phyloP scores from a whole-genome alignment of 2,797 vertebrate species.

The Liasis olivaceus region DNA sequence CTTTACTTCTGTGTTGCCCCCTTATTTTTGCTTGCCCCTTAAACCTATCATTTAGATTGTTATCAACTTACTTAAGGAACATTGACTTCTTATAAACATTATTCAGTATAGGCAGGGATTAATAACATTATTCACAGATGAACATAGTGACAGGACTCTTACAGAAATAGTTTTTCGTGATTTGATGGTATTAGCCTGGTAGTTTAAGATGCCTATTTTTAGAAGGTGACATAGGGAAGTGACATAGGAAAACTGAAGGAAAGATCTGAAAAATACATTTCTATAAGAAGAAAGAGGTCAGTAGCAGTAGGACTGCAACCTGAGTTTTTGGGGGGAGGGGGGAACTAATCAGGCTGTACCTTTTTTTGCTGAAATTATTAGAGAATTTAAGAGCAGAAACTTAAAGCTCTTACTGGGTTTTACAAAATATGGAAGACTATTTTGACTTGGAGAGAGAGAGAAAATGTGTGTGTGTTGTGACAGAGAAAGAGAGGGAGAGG shows the following conservation, averaged over 20 bases:
- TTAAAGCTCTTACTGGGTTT: background rate
- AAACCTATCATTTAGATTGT: background rate
- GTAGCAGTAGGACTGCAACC: background rate
- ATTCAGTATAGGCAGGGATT: background rate
- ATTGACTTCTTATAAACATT: background rate
- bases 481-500: background rate
- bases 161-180: background rate
- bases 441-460: background rate
- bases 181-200: background rate
- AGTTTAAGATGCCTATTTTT: conserved; percentile 1
- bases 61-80: background rate
- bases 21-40: background rate
- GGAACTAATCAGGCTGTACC: background rate
- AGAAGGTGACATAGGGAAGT: background rate
- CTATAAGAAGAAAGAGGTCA: background rate
- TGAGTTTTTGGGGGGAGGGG: background rate
- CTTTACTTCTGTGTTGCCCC: background rate
- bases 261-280: background rate
- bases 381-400: background rate
- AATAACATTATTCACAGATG: background rate
- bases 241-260: background rate
- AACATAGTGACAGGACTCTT: background rate
- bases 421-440: background rate
- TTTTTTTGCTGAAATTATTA: conserved; percentile 1
- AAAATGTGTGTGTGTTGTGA: no score